Base-by-base conservation (phyloP, 1,140 invertebrate genomes). In the Drosophila pandora region DNA sequence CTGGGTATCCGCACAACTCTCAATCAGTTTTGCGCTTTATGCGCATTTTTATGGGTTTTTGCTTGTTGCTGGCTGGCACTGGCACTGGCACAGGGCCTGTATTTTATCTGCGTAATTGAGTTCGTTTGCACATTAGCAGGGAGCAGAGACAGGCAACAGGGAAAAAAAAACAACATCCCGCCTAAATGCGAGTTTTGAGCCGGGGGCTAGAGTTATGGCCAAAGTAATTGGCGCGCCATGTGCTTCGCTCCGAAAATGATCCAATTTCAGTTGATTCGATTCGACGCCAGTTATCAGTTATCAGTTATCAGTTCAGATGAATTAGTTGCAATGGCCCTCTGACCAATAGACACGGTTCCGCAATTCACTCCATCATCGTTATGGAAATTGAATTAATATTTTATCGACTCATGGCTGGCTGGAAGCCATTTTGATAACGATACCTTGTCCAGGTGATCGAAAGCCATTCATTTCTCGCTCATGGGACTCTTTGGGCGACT, bases 11-110 rank as follows among this genome's bases (percentile, higher is more conserved):
- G 21, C 21, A 47, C 55, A 52, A 87, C 82, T 87, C 81, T 81
- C 81, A 85, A 85, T 85, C 81, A 85, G 81, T 81, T 87, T 87
- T 87, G 77, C 81, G 78, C 62, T 87, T 87, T 85, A 84, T 84
- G 81, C 73, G 81, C 73, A 84, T 74, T 84, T 84, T 84, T 84
- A 84, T 84, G 81, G 82, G 80, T 83, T 80, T 83, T 83, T 59
- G 57, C 57, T 67, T 72, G 48, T 67, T 79, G 57, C 54, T 75
- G 64, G 49, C 48, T 75, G 57, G 53, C 68, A 57, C 69, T 58
- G 54, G 50, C 34, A 3, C 32, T 28, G 39, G 39, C 39, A 41
- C 39, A 41, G 13, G n/a, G 13, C 41, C 54, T 62, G 72, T 80
- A 77, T 81, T 84, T 84, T 84, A 84, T 84, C 81, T 85, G 61